Conservation (phyloP, 1,140 invertebrate genomes). For the Wasmannia auropunctata region DNA sequence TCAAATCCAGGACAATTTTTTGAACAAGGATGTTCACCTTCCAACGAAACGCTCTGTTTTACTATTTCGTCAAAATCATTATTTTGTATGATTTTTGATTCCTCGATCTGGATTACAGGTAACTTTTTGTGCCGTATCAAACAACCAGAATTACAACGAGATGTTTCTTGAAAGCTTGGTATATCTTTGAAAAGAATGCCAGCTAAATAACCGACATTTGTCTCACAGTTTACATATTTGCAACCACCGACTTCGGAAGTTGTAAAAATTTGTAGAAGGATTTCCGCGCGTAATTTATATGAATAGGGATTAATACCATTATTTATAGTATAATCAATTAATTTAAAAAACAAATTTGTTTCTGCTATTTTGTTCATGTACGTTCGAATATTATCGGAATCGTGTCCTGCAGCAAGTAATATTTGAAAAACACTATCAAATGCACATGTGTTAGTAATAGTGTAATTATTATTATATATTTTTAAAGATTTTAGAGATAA, state of each 20-base stretch:
- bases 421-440: conserved; percentile 21
- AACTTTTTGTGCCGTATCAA: background rate
- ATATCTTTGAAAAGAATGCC: background rate
- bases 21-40: background rate
- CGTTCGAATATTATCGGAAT: background rate
- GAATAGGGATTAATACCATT: background rate
- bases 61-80: background rate
- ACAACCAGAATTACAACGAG: background rate
- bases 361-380: background rate
- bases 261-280: background rate
- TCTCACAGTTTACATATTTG: background rate
- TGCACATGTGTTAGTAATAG: background rate
- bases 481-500: background rate
- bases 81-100: background rate
- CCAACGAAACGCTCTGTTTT: background rate
- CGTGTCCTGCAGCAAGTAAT: background rate
- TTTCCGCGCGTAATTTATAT: background rate
- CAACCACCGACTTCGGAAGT: background rate
- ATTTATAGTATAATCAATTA: background rate
- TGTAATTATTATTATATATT: background rate
- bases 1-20: background rate
- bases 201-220: conserved; percentile 3
- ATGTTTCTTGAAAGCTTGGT: background rate
- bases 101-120: background rate
- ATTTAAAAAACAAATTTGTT: conserved; percentile 2